Evolutionary conservation across 2,113 vertebrate species (phyloP).

Genomic region (Oceanodroma tethys): DNA sequence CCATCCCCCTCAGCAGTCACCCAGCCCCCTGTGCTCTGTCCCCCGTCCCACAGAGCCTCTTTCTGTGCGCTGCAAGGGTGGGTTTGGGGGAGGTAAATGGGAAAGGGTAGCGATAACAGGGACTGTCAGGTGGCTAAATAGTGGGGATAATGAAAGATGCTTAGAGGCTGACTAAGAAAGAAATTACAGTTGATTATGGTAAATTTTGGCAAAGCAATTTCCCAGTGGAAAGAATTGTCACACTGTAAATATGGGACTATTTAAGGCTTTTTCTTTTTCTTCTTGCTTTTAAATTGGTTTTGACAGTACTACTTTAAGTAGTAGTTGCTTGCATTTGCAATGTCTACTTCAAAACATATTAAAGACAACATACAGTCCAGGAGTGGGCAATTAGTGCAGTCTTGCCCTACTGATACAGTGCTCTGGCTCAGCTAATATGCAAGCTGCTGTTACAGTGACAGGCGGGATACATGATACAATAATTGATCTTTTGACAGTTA

Average conservation of each 20-base stretch:
- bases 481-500: not conserved
- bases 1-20: accelerated
- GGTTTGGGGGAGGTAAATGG: not conserved
- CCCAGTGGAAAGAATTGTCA: not conserved
- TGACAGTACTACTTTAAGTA: not conserved
- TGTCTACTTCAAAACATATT: not conserved
- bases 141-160: no score
- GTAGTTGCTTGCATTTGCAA: not conserved
- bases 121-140: accelerated
- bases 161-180: not conserved
- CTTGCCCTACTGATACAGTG: not conserved
- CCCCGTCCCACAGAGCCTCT: accelerated
- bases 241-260: not conserved
- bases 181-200: not conserved
- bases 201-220: not conserved
- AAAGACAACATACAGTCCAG: not conserved
- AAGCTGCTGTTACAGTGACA: not conserved
- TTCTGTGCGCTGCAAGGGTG: accelerated
- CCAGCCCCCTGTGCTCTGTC: accelerated
- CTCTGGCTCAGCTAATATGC: not conserved
- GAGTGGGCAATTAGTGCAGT: not conserved
- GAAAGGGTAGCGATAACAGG: no score
- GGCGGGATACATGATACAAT: not conserved
- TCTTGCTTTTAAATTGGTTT: not conserved
- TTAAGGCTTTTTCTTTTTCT: not conserved